Conservation (phyloP, 2,113 vertebrate genomes). For the Propithecus coquereli region DNA sequence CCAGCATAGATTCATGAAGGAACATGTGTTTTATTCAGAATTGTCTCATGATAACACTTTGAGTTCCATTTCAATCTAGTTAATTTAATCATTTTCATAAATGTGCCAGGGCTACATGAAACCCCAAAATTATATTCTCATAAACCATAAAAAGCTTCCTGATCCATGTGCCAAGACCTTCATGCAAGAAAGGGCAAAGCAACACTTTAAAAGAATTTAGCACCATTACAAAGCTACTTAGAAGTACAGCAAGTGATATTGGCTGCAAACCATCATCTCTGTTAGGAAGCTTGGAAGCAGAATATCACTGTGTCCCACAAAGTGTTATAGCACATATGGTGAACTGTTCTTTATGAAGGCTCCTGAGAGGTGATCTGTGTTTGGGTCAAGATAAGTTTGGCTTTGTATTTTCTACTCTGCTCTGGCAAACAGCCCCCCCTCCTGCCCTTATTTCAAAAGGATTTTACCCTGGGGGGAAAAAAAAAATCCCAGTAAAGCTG, state of each 20-base stretch:
- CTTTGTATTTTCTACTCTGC: neutral
- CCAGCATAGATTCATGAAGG: neutral
- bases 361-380: neutral
- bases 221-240: slow-evolving; percentile 50
- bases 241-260: slow-evolving; percentile 30
- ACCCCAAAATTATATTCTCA: slow-evolving; percentile 31
- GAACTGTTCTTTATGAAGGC: neutral
- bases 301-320: neutral
- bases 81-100: slow-evolving; percentile 55
- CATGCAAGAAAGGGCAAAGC: slow-evolving; percentile 26
- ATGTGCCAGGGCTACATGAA: neutral
- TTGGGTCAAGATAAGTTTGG: neutral
- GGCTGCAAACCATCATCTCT: neutral
- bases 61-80: neutral
- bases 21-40: neutral
- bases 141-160: neutral
- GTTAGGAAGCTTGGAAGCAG: slow-evolving; percentile 23
- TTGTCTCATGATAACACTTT: slow-evolving; percentile 35
- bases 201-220: slow-evolving; percentile 54
- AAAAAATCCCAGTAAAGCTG: neutral
- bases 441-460: neutral
- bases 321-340: neutral
- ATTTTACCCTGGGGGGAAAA: neutral
- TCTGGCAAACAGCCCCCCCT: neutral
- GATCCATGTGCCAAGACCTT: slow-evolving; percentile 47